These are phyloP conservation scores for Chaetoderma sp. DNA, from an alignment of 2,888 invertebrate genomes.

Conservation along the genomic window DNA sequence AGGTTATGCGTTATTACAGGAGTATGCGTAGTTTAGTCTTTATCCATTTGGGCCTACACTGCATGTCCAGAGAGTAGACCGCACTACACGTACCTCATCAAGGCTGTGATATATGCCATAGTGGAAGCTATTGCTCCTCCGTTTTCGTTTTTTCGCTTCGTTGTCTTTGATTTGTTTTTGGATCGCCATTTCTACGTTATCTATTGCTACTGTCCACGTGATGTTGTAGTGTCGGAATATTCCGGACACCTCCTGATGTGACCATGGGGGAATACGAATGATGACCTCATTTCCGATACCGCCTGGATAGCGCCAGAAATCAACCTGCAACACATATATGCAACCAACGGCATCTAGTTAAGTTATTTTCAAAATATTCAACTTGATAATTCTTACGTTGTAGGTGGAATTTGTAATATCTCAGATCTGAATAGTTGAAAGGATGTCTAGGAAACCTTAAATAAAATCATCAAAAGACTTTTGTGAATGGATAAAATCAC, in stretches of 20 bases:
- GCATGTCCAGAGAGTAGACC: neutral
- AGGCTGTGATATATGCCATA: conserved; percentile 40
- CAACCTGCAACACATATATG: conserved; percentile 8
- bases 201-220: conserved; percentile 18
- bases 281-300: conserved; percentile 14
- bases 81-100: conserved; percentile 31
- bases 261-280: conserved; percentile 16
- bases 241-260: neutral
- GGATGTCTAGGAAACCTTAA: too few species aligned
- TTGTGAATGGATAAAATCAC: too few species aligned
- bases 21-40: neutral
- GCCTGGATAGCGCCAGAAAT: conserved; percentile 23
- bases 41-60: neutral
- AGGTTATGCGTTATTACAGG: too few species aligned
- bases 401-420: too few species aligned
- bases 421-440: too few species aligned
- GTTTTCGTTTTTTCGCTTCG: neutral
- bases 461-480: too few species aligned
- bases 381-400: too few species aligned
- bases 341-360: too few species aligned
- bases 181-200: conserved; percentile 36
- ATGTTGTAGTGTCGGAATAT: conserved; percentile 18
- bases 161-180: conserved; percentile 20
- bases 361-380: too few species aligned
- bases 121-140: conserved; percentile 26